Evolutionary conservation across 37 sponge, comb jelly and placozoan species (phyloP), one percentile per base, ranked within the genome.

Genomic region (Oopsacas minuta): DNA sequence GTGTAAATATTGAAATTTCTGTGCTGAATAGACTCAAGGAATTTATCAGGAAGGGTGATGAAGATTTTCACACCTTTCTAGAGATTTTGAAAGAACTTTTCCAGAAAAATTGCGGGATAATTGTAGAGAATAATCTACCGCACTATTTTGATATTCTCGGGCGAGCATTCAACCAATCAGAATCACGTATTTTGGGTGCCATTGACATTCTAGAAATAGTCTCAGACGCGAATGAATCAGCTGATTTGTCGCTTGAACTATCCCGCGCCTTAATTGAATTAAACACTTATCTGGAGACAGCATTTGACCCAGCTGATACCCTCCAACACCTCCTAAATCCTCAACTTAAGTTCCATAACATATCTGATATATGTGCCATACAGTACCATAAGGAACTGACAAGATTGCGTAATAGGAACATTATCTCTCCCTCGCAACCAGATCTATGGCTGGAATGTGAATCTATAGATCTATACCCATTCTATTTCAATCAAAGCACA

Each of bases 371-470:
- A 25, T 61, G 75, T 34, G 75, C 17, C 17, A 3, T 34, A 32
- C 75, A 61, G 75, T 61, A 25, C 75, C 75, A 61, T 34, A 61
- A 61, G 30, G 75, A 61, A 34, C 75, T 61, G 75, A 61, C 75
- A 7, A 25, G 75, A 7, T 34, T 61, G 17, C 20, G 75, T 25
- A 12, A 3, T 34, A 25, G 75, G 75, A 61, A 61, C 75, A 25
- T 61, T 3, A 12, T 3, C 22, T 25, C 75, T 34, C 28, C 30
- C 75, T 12, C 17, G 1, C 30, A 25, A 25, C 75, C 75, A 34
- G 75, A 34, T 3, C 75, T 61, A 25, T 61, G 75, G 75, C 7
- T 61, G 75, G 75, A n/a, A n/a, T 10, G 75, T 34, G 75, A 61
- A 34, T 61, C 75, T 34, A 12, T 61, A 10, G 75, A 61, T 34